A percentile compares a stretch with the other conserved stretches of the same genome.
Evolutionary conservation across 1,140 invertebrate genomes (phyloP).

Genomic region (Heliconius nattereri): DNA sequence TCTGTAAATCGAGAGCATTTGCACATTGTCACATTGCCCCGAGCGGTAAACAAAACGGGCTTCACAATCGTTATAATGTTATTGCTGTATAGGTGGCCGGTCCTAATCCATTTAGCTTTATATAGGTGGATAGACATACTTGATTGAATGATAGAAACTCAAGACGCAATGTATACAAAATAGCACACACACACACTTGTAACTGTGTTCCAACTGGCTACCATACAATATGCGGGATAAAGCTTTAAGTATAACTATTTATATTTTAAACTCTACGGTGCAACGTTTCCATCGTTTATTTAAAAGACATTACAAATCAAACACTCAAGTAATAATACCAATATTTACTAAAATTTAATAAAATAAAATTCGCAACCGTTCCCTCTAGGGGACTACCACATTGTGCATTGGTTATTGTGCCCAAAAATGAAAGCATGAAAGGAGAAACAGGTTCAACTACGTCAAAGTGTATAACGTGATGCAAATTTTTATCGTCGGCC

Average conservation of each 20-base stretch:
- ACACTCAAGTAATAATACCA: neutral
- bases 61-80: neutral
- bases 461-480: constrained; percentile 6
- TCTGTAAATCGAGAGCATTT: no score
- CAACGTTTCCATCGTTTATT: no score
- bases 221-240: no score
- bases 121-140: neutral
- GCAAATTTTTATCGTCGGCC: neutral
- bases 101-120: neutral
- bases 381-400: neutral
- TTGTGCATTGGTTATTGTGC: constrained; percentile 2
- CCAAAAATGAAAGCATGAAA: neutral
- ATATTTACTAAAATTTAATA: neutral
- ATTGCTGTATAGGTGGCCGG: constrained; percentile 8
- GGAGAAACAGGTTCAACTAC: constrained; percentile 4
- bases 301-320: neutral
- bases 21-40: neutral
- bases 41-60: neutral
- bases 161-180: no score
- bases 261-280: no score
- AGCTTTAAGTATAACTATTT: no score
- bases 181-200: no score
- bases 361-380: neutral
- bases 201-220: no score
- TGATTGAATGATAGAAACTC: no score